Percentiles rank a stretch among this genome's conserved stretches.
Evolutionary conservation across 2,113 vertebrate genomes (phyloP).

Genomic region (Bufo bufo): DNA sequence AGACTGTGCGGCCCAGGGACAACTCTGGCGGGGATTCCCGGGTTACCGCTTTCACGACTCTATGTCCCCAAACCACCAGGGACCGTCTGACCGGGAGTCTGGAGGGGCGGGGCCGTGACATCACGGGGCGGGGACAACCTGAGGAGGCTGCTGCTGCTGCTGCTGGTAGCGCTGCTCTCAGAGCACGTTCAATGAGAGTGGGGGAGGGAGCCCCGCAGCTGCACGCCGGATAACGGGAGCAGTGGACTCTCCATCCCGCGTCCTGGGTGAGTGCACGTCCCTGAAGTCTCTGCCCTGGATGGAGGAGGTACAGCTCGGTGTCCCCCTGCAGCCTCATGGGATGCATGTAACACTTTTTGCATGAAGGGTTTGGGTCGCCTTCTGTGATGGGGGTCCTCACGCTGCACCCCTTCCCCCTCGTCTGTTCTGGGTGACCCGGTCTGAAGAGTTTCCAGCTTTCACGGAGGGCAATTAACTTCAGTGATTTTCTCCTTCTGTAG

Average conservation of each 20-base stretch:
- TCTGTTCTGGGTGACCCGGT: not conserved
- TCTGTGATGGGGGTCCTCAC: not conserved
- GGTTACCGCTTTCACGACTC: not conserved
- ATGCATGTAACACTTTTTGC: not conserved
- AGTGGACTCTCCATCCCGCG: not conserved
- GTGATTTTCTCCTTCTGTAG: not conserved
- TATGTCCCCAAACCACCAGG: constrained; percentile 6
- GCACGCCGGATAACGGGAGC: constrained; percentile 18
- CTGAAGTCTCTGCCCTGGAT: not conserved
- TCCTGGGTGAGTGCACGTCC: not conserved
- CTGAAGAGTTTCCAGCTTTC: not conserved
- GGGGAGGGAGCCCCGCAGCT: constrained; percentile 27
- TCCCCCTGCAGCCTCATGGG: not conserved
- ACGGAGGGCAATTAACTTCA: not conserved
- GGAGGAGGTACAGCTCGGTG: not conserved
- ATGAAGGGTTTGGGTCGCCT: not conserved
- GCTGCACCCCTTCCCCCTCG: not conserved
- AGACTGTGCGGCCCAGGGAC: no score
- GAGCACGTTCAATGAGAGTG: constrained; percentile 21
- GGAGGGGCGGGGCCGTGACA: constrained; percentile 21
- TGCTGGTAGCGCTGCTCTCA: not conserved
- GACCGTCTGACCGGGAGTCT: constrained; percentile 40
- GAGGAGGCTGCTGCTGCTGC: not conserved
- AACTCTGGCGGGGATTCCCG: no score
- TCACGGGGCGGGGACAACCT: constrained; percentile 3